A percentile compares a stretch with the other conserved stretches of the same genome.
Conservation (phyloP, 2,888 invertebrate genomes). For the Noctua comes region DNA sequence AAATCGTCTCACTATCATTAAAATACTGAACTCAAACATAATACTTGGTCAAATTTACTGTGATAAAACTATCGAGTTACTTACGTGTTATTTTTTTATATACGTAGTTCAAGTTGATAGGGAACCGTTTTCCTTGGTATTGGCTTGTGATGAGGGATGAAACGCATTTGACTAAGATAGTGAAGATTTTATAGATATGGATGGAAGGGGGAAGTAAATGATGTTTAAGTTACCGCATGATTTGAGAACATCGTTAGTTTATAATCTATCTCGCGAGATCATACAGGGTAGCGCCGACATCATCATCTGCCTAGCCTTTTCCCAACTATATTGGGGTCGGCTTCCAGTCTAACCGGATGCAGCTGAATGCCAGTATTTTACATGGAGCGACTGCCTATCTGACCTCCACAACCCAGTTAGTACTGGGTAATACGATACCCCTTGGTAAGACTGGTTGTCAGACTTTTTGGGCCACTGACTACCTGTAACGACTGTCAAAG, state of each 20-base stretch:
- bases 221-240: background rate
- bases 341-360: too few species aligned
- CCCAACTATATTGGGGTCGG: too few species aligned
- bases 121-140: constrained; percentile 6
- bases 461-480: too few species aligned
- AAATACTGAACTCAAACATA: constrained; percentile 78
- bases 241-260: background rate
- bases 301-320: too few species aligned
- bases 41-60: constrained; percentile 70
- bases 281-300: too few species aligned
- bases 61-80: constrained; percentile 48
- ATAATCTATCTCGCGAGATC: background rate
- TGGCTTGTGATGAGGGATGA: background rate
- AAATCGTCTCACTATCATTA: constrained; percentile 80
- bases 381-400: too few species aligned
- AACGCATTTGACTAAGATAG: background rate
- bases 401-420: too few species aligned
- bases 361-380: too few species aligned
- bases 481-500: too few species aligned
- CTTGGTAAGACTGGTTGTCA: too few species aligned
- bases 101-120: constrained; percentile 22
- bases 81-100: constrained; percentile 30
- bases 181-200: background rate
- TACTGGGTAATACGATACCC: too few species aligned
- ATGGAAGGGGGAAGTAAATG: constrained; percentile 3